These are phyloP conservation scores for Psophia crepitans DNA, from an alignment of 2,113 vertebrate species.

Conservation along the genomic window DNA sequence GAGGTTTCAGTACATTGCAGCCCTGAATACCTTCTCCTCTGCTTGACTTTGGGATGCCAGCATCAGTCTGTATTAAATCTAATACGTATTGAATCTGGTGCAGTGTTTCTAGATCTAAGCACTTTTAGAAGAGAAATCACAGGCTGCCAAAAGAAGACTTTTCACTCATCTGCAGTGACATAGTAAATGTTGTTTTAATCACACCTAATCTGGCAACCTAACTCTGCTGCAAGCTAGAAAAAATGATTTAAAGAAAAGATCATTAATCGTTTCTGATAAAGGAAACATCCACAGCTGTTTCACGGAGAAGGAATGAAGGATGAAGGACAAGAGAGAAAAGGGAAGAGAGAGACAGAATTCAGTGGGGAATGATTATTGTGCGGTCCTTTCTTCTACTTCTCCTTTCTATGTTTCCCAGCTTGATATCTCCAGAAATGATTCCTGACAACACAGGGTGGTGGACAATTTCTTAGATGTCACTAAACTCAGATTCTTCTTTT, in stretches of 20 bases:
- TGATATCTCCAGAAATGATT: background rate
- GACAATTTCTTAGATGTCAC: background rate
- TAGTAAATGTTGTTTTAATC: conserved; percentile 11
- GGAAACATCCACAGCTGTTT: background rate
- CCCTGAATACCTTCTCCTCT: background rate
- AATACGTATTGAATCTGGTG: background rate
- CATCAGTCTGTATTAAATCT: background rate
- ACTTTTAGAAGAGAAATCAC: conserved; percentile 23
- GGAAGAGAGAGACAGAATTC: background rate
- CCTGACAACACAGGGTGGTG: background rate
- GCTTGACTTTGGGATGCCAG: background rate
- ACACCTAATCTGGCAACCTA: background rate
- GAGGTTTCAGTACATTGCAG: background rate
- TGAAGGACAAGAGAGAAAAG: background rate
- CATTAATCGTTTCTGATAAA: background rate
- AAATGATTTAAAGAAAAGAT: background rate
- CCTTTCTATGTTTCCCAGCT: background rate
- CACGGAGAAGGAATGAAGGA: background rate
- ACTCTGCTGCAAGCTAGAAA: background rate
- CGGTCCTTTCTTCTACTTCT: background rate
- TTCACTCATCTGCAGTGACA: conserved; percentile 18
- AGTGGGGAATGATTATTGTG: background rate
- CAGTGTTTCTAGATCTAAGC: background rate
- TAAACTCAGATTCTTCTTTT: background rate
- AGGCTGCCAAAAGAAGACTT: background rate